phyloP scores from a whole-genome alignment of 2,888 invertebrate species.

The Torymus texanus region DNA sequence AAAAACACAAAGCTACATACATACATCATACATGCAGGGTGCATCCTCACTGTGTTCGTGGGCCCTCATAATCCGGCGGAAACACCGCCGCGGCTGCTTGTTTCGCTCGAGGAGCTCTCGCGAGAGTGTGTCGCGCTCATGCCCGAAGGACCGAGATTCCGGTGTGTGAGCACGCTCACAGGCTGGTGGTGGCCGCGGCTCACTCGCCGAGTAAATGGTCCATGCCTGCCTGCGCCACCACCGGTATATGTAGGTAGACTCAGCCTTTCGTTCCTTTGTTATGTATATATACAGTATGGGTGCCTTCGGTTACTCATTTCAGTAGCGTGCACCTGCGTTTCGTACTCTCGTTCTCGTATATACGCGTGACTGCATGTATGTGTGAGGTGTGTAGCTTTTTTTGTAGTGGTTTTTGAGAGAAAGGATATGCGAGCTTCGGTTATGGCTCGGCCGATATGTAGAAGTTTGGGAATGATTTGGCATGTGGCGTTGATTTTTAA shows the following conservation, averaged over 20 bases:
- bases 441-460: too few species aligned
- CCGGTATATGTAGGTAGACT: not conserved
- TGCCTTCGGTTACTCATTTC: slow-evolving; percentile 30
- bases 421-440: too few species aligned
- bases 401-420: slow-evolving; percentile 5
- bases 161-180: slow-evolving; percentile 12
- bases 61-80: slow-evolving; percentile 24
- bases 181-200: not conserved
- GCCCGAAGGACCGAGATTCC: slow-evolving; percentile 57
- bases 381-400: not conserved
- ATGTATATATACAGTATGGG: not conserved
- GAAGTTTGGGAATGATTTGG: too few species aligned
- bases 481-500: too few species aligned
- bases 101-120: slow-evolving; percentile 54
- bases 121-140: slow-evolving; percentile 6
- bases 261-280: slow-evolving; percentile 20
- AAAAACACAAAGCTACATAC: too few species aligned
- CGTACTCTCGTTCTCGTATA: slow-evolving; percentile 3
- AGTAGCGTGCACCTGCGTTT: slow-evolving; percentile 44
- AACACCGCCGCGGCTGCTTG: slow-evolving; percentile 12
- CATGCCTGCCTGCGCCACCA: not conserved
- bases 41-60: not conserved
- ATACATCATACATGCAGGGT: too few species aligned
- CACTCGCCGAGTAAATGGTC: slow-evolving; percentile 33
- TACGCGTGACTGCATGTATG: not conserved